Base-by-base conservation (phyloP, 2,797 vertebrate genomes). In the Fundulus diaphanus region DNA sequence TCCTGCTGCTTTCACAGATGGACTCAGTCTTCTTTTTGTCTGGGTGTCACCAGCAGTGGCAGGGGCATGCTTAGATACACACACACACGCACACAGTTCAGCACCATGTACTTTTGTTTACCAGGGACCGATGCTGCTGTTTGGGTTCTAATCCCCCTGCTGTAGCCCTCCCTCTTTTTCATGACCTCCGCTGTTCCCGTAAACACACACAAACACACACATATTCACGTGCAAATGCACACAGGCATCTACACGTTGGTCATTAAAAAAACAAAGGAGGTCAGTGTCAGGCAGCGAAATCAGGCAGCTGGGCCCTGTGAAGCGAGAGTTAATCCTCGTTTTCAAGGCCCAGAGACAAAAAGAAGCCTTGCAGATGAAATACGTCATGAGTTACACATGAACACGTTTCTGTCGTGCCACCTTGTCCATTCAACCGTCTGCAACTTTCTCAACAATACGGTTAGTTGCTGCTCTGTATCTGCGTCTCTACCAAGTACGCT, bases 241-340 rank as follows among this genome's bases (percentile, higher is more conserved):
- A 74, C 74, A 75, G 15, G 46, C 90, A 87, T 89, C 78, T 77
- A 81, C 80, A 89, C 82, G 85, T 89, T 87, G 78, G 88, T 88
- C 89, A 91, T 91, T 92, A 90, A 81, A 92, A 85, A 92, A 89
- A 93, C 92, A 93, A 94, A 93, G 88, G 92, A 93, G 93, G 94
- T 93, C 93, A 93, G 87, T 90, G 87, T 88, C 82, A 84, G 63
- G 76, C 74, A 54, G 71, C 37, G 68, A 82, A 88, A 88, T 85
- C 92, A 90, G 87, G 90, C 92, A 92, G 92, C 93, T 92, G 92
- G 82, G 73, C 86, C 76, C 88, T 79, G 81, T 81, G 87, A 91
- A 84, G 89, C 92, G 79, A 83, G 85, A 71, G 74, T 87, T 94
- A 93, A 94, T 93, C 92, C 90, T 86, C 22, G 71, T 88, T 92